Conservation (phyloP, 2,113 vertebrate species). For the Plecturocebus donacophilus region DNA sequence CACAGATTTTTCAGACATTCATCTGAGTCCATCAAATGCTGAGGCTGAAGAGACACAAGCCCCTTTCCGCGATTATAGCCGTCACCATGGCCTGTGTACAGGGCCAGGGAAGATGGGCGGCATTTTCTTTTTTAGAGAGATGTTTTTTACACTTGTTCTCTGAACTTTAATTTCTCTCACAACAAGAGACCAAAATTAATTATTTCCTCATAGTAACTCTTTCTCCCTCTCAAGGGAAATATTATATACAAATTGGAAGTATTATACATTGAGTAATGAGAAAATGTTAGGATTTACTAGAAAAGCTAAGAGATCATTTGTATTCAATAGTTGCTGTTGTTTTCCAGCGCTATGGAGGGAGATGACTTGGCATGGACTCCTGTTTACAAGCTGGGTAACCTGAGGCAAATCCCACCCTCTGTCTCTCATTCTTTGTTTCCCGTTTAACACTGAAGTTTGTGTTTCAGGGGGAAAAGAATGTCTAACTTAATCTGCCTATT, state of each 20-base stretch:
- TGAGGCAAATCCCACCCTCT: not conserved
- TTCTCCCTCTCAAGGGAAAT: not conserved
- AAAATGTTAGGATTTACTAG: conserved; percentile 23
- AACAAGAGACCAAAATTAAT: not conserved
- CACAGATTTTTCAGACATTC: not conserved
- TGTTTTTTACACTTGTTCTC: not conserved
- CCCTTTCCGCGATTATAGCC: not conserved
- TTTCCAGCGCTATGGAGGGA: not conserved
- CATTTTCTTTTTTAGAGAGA: not conserved
- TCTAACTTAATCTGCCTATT: not conserved
- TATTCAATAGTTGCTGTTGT: not conserved
- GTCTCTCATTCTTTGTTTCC: not conserved
- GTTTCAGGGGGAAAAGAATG: not conserved
- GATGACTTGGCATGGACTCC: not conserved
- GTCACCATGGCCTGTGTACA: not conserved
- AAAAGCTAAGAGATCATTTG: not conserved
- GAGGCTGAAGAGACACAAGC: not conserved
- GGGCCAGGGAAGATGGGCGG: not conserved
- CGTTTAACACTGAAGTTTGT: not conserved
- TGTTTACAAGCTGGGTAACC: not conserved
- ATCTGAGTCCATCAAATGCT: not conserved
- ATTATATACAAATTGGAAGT: not conserved
- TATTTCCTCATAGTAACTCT: not conserved
- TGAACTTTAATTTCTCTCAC: conserved; percentile 20
- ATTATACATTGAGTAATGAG: not conserved